These are phyloP conservation scores for Rousettus leschenaultii DNA, from an alignment of 2,113 vertebrate genomes.

Conservation along the genomic window DNA sequence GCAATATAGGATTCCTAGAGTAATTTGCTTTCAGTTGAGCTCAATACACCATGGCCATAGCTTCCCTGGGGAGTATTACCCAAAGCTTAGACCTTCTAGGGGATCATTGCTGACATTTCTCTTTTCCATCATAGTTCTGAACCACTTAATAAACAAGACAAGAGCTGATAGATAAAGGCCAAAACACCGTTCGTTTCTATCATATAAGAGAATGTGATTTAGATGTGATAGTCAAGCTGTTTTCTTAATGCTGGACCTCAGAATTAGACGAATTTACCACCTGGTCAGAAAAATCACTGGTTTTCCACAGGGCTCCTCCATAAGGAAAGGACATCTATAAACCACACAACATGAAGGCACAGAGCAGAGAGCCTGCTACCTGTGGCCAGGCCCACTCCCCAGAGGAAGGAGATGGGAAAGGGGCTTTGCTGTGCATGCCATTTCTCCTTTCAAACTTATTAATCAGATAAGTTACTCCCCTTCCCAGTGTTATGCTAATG, in stretches of 20 bases:
- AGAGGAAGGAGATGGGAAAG: background rate
- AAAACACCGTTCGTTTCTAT: background rate
- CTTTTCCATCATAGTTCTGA: background rate
- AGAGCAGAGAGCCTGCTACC: background rate
- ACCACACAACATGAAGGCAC: background rate
- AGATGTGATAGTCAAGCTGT: background rate
- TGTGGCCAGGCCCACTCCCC: background rate
- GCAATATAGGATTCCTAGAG: background rate
- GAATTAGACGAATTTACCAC: background rate
- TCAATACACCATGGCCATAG: background rate
- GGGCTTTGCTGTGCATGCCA: background rate
- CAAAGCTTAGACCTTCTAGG: background rate
- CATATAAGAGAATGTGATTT: background rate
- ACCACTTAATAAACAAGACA: background rate
- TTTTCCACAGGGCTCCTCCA: background rate
- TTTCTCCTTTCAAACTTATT: background rate
- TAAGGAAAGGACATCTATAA: background rate
- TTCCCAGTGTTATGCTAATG: background rate
- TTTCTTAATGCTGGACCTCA: background rate
- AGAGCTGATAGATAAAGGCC: background rate
- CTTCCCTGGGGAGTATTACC: background rate
- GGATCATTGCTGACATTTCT: background rate
- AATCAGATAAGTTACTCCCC: background rate
- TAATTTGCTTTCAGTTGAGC: background rate
- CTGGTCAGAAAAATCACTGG: background rate